Evolutionary conservation across 2,113 vertebrate genomes (phyloP), one percentile per base, ranked within the genome.

Genomic region (Macquaria ambigua): DNA sequence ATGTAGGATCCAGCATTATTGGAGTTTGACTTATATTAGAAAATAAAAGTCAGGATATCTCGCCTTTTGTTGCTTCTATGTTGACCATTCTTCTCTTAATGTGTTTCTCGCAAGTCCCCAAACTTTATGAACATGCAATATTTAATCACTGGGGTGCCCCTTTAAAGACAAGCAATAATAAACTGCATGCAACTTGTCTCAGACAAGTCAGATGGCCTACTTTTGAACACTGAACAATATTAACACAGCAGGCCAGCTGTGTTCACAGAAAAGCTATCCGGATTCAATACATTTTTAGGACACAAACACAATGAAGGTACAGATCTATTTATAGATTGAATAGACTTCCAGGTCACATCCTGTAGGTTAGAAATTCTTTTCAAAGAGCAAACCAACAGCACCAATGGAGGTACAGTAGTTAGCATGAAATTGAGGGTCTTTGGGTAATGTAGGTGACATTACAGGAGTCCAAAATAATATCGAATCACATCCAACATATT

Each of bases 301-400:
- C 53, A 52, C 37, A 52, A 6, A 61, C 0, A 58, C 70, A 58
- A 50, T 50, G 6, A 78, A 23, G 20, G 39, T 48, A 46, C 46
- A 39, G n/a, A 46, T 73, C 46, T 77, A 2, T 31, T 23, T 31
- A 23, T 53, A 46, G 20, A 46, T 4, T 31, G 12, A 58, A 58
- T 0, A 48, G 56, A 73, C 46, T 37, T 53, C 43, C 14, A 28
- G 37, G 28, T 48, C 20, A 21, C 55, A 74, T 69, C 79, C 69
- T 82, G 75, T 61, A 14, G 25, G 1, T 62, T 43, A 34, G 8
- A 48, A 7, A 20, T 14, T 12, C 3, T 56, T 10, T 12, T 63
- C 71, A 61, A 25, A 46, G 9, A 62, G 21, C 2, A 48, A 81
- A 50, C 48, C 18, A 81, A 52, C 58, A 72, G 28, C 25, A 73